Evolutionary conservation across 2,113 vertebrate genomes (phyloP).

Genomic region (Otocyon megalotis): DNA sequence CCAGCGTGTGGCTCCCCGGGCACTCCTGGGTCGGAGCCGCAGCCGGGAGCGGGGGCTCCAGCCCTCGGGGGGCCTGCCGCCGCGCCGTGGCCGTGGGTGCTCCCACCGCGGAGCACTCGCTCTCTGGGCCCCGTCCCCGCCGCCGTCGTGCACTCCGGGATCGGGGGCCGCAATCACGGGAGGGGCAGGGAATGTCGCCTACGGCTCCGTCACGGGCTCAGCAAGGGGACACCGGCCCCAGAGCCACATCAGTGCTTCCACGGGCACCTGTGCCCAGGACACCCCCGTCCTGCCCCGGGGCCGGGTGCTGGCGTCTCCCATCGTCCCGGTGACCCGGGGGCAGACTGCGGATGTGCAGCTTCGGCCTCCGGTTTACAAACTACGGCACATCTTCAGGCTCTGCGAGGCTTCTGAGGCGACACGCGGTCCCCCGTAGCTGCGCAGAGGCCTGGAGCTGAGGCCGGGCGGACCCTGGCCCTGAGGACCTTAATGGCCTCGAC

Average conservation of each 20-base stretch:
- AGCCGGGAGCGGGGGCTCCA: not conserved
- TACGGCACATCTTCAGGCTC: not conserved
- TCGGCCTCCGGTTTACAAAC: too few relatives aligned
- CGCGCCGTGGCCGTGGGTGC: too few relatives aligned
- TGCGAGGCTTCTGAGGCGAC: not conserved
- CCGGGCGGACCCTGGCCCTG: not conserved
- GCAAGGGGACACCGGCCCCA: not conserved
- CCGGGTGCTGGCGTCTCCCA: accelerated
- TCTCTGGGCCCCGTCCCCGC: too few relatives aligned
- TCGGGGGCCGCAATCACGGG: too few relatives aligned
- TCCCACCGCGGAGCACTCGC: accelerated
- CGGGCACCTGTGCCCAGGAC: not conserved
- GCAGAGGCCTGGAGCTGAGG: not conserved
- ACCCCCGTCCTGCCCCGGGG: not conserved
- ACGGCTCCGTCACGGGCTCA: accelerated
- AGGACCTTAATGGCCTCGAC: not conserved
- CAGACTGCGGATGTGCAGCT: not conserved
- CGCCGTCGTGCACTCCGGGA: accelerated
- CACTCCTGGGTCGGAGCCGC: not conserved
- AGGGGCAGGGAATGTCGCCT: too few relatives aligned
- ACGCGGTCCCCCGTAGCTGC: too few relatives aligned
- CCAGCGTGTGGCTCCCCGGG: accelerated
- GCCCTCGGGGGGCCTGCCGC: too few relatives aligned
- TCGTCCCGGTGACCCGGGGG: not conserved
- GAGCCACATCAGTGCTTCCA: not conserved